A percentile compares a stretch with the other conserved stretches of the same genome.
phyloP scores from a whole-genome alignment of 2,113 vertebrate species.

The Entelurus aequoreus region DNA sequence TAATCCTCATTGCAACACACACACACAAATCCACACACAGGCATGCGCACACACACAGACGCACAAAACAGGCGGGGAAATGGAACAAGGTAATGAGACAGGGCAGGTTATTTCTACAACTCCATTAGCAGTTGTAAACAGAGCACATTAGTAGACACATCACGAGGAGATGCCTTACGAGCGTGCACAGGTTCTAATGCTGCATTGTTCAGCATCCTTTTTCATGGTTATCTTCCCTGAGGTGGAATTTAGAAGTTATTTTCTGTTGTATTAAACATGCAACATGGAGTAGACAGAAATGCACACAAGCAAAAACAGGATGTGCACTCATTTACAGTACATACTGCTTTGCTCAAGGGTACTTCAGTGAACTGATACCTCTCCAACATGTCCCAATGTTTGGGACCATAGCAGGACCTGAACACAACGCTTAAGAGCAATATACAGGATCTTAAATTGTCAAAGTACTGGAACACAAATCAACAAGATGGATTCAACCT shows the following conservation, averaged over 20 bases:
- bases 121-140: conserved; percentile 18
- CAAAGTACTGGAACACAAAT: no score
- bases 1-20: conserved; percentile 54
- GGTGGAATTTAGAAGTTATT: neutral
- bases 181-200: conserved; percentile 10
- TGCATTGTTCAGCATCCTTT: conserved; percentile 8
- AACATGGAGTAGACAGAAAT: neutral
- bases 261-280: neutral
- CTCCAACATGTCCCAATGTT: no score
- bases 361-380: no score
- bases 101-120: conserved; percentile 31
- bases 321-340: neutral
- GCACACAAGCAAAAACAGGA: no score
- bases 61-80: neutral
- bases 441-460: no score
- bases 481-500: no score
- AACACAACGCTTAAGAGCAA: no score
- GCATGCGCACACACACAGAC: neutral
- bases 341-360: no score
- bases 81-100: conserved; percentile 8
- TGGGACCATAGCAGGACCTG: no score
- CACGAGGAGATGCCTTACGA: conserved; percentile 20
- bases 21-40: conserved; percentile 37
- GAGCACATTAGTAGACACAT: conserved; percentile 6
- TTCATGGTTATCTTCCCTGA: neutral